phyloP scores from a whole-genome alignment of 2,888 invertebrate species.

The Agrotis ipsilon region DNA sequence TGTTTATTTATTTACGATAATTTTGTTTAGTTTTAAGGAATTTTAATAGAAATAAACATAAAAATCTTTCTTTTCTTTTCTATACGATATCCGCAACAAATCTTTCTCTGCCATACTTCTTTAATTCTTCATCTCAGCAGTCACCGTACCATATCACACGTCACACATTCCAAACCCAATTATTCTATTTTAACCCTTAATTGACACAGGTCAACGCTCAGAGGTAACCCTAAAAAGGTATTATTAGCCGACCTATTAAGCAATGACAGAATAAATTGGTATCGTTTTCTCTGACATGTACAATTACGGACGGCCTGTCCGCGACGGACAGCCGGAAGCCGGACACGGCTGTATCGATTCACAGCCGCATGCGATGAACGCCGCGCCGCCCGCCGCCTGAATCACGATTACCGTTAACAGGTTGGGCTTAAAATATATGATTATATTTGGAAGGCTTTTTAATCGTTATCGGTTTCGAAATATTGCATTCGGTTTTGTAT shows the following conservation, averaged over 20 bases:
- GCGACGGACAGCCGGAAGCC: constrained; percentile 53
- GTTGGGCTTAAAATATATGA: constrained; percentile 33
- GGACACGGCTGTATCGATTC: constrained; percentile 59
- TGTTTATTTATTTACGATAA: no score
- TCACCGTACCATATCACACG: no score
- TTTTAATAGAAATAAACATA: no score
- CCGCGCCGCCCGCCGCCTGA: constrained; percentile 36
- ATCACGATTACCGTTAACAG: constrained; percentile 49
- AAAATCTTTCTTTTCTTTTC: no score
- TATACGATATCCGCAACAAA: no score
- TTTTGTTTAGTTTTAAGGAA: no score
- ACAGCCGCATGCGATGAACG: constrained; percentile 52
- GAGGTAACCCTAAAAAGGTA: constrained; percentile 32
- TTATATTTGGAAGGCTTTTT: not conserved
- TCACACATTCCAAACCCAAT: no score
- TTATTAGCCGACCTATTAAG: constrained; percentile 39
- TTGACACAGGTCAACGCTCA: constrained; percentile 21
- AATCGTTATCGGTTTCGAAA: not conserved
- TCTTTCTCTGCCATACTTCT: no score
- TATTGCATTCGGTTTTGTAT: not conserved
- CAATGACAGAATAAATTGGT: constrained; percentile 54
- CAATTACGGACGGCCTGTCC: constrained; percentile 53
- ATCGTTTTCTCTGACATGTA: constrained; percentile 50
- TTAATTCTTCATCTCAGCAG: no score
- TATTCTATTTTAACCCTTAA: constrained; percentile 1